Percentiles rank a stretch among this genome's conserved stretches.
Conservation (phyloP, 2,113 vertebrate genomes). For the Indri indri region DNA sequence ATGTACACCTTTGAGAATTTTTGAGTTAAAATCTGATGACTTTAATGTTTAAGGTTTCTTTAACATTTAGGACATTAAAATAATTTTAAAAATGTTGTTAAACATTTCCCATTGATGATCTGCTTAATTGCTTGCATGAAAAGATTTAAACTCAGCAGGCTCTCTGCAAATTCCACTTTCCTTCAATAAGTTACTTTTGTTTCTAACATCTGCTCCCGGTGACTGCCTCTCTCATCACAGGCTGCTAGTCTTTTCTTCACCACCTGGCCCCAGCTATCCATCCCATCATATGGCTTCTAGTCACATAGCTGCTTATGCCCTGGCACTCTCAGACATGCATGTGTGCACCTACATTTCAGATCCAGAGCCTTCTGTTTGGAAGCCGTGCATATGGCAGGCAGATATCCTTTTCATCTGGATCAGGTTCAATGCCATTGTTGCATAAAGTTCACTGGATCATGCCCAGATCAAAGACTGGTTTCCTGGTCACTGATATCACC, state of each 20-base stretch:
- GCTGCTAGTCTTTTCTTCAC: neutral
- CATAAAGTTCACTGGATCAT: constrained; percentile 4
- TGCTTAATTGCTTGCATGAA: constrained; percentile 18
- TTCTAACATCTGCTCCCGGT: constrained; percentile 46
- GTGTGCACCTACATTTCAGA: constrained; percentile 5
- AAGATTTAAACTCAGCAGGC: constrained; percentile 4
- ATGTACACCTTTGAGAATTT: constrained; percentile 8
- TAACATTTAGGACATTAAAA: neutral
- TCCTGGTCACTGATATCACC: constrained; percentile 4
- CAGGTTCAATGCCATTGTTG: neutral
- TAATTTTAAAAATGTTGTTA: neutral
- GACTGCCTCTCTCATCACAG: neutral
- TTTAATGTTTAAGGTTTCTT: neutral
- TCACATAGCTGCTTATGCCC: constrained; percentile 1
- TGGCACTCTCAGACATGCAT: neutral
- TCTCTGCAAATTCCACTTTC: neutral
- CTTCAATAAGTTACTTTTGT: constrained; percentile 15
- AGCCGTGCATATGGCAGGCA: constrained; percentile 21
- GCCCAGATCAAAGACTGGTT: neutral
- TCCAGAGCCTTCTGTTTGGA: neutral
- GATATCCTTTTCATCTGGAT: constrained; percentile 36
- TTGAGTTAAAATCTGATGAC: neutral
- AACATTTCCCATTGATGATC: neutral
- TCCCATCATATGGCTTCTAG: neutral
- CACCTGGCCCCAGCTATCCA: neutral